These are phyloP conservation scores for Luehdorfia chinensis DNA, from an alignment of 1,140 invertebrate genomes.

Conservation along the genomic window DNA sequence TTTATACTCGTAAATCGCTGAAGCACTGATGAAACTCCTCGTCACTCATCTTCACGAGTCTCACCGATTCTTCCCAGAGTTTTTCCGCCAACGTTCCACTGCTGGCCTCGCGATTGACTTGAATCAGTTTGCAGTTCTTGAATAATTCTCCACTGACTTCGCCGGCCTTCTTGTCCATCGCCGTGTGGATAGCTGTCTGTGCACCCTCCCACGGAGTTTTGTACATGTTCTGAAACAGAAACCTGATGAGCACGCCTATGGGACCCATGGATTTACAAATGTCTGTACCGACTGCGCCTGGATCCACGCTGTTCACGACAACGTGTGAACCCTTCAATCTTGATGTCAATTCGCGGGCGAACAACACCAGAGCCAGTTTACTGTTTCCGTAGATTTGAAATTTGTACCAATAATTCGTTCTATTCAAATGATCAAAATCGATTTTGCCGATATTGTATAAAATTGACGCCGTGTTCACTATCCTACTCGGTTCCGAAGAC, in stretches of 20 bases:
- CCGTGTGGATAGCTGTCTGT: constrained; percentile 46
- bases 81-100: too few relatives aligned
- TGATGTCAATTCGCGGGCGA: constrained; percentile 80
- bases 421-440: constrained; percentile 80
- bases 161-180: constrained; percentile 36
- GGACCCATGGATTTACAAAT: constrained; percentile 37
- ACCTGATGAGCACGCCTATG: constrained; percentile 27
- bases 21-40: constrained; percentile 33
- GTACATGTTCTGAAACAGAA: constrained; percentile 37
- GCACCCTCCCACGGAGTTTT: constrained; percentile 55
- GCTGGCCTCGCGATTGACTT: constrained; percentile 21
- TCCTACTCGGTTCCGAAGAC: constrained; percentile 75
- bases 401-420: constrained; percentile 77
- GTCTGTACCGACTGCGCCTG: constrained; percentile 79
- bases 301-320: constrained; percentile 78
- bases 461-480: constrained; percentile 83
- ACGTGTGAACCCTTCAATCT: constrained; percentile 78
- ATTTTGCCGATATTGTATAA: constrained; percentile 77
- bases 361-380: constrained; percentile 84
- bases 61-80: constrained; percentile 36
- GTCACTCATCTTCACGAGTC: constrained; percentile 32
- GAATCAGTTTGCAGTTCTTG: constrained; percentile 32
- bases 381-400: constrained; percentile 79
- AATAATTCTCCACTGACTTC: constrained; percentile 58
- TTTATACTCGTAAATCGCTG: too few relatives aligned